A percentile compares a stretch with the other conserved stretches of the same genome.
These are phyloP conservation scores for Hiodon tergisus DNA, from an alignment of 2,113 vertebrate species.

Conservation along the genomic window DNA sequence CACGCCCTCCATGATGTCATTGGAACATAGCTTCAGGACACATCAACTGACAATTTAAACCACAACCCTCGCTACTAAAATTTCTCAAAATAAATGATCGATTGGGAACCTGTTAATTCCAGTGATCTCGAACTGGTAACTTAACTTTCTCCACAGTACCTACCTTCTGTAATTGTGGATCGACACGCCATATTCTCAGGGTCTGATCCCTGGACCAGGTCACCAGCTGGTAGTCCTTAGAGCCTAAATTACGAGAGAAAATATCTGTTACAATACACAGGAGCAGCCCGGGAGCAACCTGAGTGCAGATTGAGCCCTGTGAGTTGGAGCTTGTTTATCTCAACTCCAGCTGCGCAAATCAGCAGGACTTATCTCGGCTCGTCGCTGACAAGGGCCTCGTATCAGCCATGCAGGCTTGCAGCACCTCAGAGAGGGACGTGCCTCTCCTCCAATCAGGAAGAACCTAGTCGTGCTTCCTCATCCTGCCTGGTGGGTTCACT, in stretches of 20 bases:
- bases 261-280: background rate
- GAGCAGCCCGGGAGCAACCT: background rate
- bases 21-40: slow-evolving; percentile 77
- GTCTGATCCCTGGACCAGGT: slow-evolving; percentile 97
- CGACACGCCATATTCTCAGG: slow-evolving; percentile 91
- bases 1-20: slow-evolving; percentile 71
- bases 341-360: too few relatives aligned
- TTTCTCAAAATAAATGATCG: too few relatives aligned
- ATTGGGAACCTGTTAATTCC: background rate
- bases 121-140: background rate
- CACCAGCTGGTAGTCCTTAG: slow-evolving; percentile 90
- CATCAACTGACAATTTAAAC: slow-evolving; percentile 8
- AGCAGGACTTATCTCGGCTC: too few relatives aligned
- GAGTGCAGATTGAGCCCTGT: too few relatives aligned
- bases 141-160: slow-evolving; percentile 18
- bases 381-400: too few relatives aligned
- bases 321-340: too few relatives aligned
- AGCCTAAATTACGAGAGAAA: slow-evolving; percentile 58
- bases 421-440: too few relatives aligned
- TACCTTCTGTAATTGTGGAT: slow-evolving; percentile 92
- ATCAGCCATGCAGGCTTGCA: too few relatives aligned
- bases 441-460: too few relatives aligned
- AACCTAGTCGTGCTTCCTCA: too few relatives aligned
- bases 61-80: background rate
- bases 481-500: too few relatives aligned